These are phyloP conservation scores for Chesias legatella DNA, from an alignment of 2,888 invertebrate species.

Conservation along the genomic window DNA sequence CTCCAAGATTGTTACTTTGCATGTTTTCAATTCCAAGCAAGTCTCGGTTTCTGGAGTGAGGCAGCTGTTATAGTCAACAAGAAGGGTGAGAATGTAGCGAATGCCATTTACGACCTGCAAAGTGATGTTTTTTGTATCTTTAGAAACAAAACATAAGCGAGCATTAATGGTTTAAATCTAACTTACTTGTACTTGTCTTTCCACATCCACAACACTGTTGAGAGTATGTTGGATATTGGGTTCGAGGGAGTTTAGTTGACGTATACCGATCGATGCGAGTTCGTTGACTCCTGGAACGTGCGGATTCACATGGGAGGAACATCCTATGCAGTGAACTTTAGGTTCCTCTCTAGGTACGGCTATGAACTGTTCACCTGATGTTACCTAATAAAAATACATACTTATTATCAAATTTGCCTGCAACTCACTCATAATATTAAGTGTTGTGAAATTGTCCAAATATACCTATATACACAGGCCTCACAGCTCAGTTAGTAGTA, in stretches of 20 bases:
- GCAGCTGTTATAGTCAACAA: conserved; percentile 74
- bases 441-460: no score
- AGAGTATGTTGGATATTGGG: conserved; percentile 58
- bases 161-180: not conserved
- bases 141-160: no score
- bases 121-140: not conserved
- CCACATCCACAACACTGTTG: conserved; percentile 67
- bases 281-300: conserved; percentile 73
- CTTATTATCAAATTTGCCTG: no score
- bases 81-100: conserved; percentile 76
- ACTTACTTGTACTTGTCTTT: conserved; percentile 78
- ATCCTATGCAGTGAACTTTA: conserved; percentile 69
- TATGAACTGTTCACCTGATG: conserved; percentile 77
- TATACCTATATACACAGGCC: not conserved
- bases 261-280: conserved; percentile 69
- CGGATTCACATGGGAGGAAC: conserved; percentile 71
- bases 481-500: no score
- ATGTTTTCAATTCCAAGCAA: conserved; percentile 63
- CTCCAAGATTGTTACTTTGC: conserved; percentile 82
- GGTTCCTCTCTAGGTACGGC: conserved; percentile 56
- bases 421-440: no score
- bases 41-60: conserved; percentile 38
- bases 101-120: conserved; percentile 81
- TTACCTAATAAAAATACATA: conserved; percentile 50
- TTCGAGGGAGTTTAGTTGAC: conserved; percentile 65